Evolutionary conservation across 2,888 invertebrate species (phyloP).

Genomic region (Euplagia quadripunctaria): DNA sequence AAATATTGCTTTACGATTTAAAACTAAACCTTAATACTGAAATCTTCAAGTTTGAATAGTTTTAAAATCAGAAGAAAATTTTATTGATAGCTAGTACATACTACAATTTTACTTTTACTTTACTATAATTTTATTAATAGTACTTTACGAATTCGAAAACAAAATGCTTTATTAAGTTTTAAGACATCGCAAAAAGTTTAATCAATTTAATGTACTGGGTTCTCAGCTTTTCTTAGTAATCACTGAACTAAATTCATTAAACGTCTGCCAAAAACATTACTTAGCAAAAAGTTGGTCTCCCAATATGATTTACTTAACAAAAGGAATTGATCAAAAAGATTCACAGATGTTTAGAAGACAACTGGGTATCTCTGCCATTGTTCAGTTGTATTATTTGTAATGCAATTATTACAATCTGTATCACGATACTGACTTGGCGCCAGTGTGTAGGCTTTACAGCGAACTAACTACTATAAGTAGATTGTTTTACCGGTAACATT

Average conservation of each 20-base stretch:
- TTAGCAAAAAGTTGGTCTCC: background rate
- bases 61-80: background rate
- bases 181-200: background rate
- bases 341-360: background rate
- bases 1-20: too few relatives aligned
- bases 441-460: too few relatives aligned
- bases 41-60: background rate
- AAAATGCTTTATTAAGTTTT: background rate
- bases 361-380: background rate
- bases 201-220: background rate
- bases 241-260: background rate
- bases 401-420: too few relatives aligned
- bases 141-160: background rate
- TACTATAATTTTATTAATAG: background rate
- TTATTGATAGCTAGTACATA: too few relatives aligned
- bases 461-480: too few relatives aligned
- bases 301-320: background rate
- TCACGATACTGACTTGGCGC: too few relatives aligned
- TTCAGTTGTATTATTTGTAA: too few relatives aligned
- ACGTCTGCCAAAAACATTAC: conserved; percentile 2
- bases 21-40: background rate
- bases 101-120: background rate
- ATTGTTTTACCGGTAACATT: background rate
- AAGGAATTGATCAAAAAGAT: background rate
- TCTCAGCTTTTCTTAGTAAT: background rate